phyloP scores from a whole-genome alignment of 2,888 invertebrate genomes.

The Theristus sp. region DNA sequence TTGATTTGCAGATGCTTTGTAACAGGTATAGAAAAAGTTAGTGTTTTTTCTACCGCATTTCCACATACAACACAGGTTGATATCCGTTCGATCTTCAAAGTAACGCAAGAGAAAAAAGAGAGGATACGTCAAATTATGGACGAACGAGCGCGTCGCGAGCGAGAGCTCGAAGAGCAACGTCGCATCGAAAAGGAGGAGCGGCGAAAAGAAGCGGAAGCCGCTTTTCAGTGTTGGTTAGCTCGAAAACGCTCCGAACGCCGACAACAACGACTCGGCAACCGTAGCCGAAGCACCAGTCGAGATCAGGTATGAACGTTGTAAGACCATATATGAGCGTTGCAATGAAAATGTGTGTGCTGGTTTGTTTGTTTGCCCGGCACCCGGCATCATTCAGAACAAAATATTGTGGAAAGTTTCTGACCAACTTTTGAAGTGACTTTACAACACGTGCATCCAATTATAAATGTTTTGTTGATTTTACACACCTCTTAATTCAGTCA shows the following conservation, averaged over 20 bases:
- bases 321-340: too few species aligned
- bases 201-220: slow-evolving; percentile 2
- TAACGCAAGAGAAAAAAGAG: not conserved
- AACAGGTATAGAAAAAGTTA: not conserved
- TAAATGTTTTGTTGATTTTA: too few species aligned
- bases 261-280: not conserved
- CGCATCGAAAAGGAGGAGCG: not conserved
- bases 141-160: not conserved
- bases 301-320: too few species aligned
- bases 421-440: too few species aligned
- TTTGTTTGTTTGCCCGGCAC: too few species aligned
- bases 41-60: too few species aligned
- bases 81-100: not conserved
- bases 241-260: not conserved
- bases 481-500: too few species aligned
- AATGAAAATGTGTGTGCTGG: too few species aligned
- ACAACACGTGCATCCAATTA: too few species aligned
- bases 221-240: slow-evolving; percentile 2
- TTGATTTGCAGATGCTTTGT: too few species aligned
- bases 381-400: too few species aligned
- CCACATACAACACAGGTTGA: not conserved
- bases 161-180: not conserved
- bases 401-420: too few species aligned
- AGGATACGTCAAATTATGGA: not conserved
- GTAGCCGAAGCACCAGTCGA: not conserved